Conservation (phyloP, 2,797 vertebrate species). For the Paguma larvata region DNA sequence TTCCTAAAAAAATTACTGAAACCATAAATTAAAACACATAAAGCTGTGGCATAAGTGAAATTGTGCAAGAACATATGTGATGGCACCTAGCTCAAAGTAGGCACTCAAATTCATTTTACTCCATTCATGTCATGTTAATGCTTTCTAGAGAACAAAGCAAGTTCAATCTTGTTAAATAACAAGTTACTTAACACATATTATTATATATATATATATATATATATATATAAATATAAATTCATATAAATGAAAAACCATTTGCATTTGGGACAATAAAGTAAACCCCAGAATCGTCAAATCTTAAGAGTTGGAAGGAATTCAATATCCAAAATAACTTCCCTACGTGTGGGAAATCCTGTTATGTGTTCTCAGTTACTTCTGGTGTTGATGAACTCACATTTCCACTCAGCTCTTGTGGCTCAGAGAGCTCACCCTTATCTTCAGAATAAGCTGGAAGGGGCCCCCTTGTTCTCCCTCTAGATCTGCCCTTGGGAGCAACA, state of each 20-base stretch:
- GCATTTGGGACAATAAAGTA: conserved; percentile 44
- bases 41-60: conserved; percentile 6
- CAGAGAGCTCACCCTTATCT: neutral
- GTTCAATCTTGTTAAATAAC: conserved; percentile 35
- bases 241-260: neutral
- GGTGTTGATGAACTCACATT: neutral
- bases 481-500: neutral
- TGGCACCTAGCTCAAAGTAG: conserved; percentile 24
- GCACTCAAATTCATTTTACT: conserved; percentile 5
- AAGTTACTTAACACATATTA: neutral
- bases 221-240: neutral
- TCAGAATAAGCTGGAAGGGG: neutral
- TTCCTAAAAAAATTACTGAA: conserved; percentile 37
- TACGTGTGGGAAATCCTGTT: conserved; percentile 15
- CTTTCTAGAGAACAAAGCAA: conserved; percentile 48
- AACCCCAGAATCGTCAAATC: conserved; percentile 52
- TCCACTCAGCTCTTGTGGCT: neutral
- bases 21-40: neutral
- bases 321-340: conserved; percentile 24
- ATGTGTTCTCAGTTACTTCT: neutral
- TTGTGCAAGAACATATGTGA: conserved; percentile 3
- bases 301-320: conserved; percentile 1
- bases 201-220: neutral
- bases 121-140: neutral
- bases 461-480: neutral